Evolutionary conservation across 2,888 invertebrate species (phyloP), one percentile per base, ranked within the genome.

Genomic region (Pocota personata): DNA sequence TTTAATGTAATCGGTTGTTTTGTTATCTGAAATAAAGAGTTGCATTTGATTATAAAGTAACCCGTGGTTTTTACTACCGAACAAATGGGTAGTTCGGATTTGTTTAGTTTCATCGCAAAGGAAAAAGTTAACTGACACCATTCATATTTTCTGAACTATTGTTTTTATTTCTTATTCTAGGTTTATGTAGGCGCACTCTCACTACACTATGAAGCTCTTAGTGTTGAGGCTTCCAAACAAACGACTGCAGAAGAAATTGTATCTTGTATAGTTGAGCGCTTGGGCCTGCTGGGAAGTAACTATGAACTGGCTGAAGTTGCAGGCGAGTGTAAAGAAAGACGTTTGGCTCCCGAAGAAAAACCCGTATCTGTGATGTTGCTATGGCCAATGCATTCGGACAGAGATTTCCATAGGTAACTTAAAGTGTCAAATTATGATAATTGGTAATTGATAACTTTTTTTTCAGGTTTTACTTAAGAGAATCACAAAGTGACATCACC

Each of bases 191-290:
- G 97, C 89, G 96, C 97, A 89, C 94, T 97, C 90, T 97, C 97
- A 89, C 95, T 95, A 89, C 96, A 97, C 92, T 97, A 97, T 93
- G 97, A 98, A 93, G 97, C 97, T 87, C 94, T 98, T 87, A 96
- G 96, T 73, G 97, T 98, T 88, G 97, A 98, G 93, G 97, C 97
- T 76, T 97, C 97, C 88, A 98, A 97, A 91, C 97, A 97, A 92
- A 97, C 97, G 79, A 97, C 97, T 88, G 97, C 97, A 0, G 97
- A 97, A 89, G 98, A 98, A 93, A 97, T 98, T 90, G 97, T 98
- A 79, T 95, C 96, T 88, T 97, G 97, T 91, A 97, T 98, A 88
- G 96, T 96, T 87, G 97, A 97, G 90, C 93, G 95, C 88, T 93
- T 96, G 43, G 94, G 94, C 57, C 93, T 96, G 14, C 46, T 80